Evolutionary conservation across 2,797 vertebrate genomes (phyloP), one percentile per base, ranked within the genome.

Genomic region (Hypotaenidia okinawae): DNA sequence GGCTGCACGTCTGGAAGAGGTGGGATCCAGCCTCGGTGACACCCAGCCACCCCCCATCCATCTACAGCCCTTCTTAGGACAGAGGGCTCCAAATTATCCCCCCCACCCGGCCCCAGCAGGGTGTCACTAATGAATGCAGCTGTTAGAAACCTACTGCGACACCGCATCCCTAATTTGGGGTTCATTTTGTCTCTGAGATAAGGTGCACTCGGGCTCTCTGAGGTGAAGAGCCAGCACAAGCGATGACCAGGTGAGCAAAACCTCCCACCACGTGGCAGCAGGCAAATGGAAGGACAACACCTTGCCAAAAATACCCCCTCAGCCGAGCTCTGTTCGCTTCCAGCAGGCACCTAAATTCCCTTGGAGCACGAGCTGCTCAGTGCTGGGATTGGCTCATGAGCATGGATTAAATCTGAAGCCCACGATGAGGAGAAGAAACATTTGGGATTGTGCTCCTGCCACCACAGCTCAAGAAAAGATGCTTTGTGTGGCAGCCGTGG

Each of bases 1-100:
- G 98, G 99, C 86, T 96, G 97, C 88, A 99, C 97, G 12, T 98
- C 99, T 99, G 84, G 39, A 24, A 6, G 55, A 24, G 70, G 0
- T 43, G 75, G 47, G 45, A n/a, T 55, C 18, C 5, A 0, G 9
- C 58, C 66, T 57, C 47, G 3, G 63, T 2, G 3, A 3, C 2
- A 8, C 4, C 27, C 63, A 4, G 16, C 9, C 23, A 16, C 33
- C 15, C 61, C 22, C 28, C 2, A 2, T 6, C 24, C 1, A 0
- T 47, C 61, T 30, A 10, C 0, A 2, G 52, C 30, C 3, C 18
- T 52, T 27, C 25, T 8, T 0, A 0, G 35, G 32, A 43, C 32
- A n/a, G 16, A 43, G 43, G 23, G 21, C 68, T 47, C 52, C 23
- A 10, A 2, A 16, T 25, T 1, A 32, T 17, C 16, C 27, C 2